Conservation (phyloP, 2,797 vertebrate genomes). For the Dallia pectoralis region DNA sequence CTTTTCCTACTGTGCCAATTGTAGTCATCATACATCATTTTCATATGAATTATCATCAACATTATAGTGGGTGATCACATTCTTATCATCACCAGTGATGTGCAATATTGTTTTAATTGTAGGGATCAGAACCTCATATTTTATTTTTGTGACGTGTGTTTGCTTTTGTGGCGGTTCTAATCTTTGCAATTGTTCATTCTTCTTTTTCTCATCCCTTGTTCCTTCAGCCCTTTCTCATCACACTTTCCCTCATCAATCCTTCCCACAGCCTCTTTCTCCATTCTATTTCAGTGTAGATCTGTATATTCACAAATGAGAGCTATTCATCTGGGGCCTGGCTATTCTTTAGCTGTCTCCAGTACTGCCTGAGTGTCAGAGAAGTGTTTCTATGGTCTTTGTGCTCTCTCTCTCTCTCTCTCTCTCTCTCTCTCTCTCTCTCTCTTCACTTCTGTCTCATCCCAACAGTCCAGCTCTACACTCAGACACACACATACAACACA, state of each 20-base stretch:
- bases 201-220: background rate
- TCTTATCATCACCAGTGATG: background rate
- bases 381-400: constrained; percentile 87
- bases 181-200: constrained; percentile 4
- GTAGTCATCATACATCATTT: background rate
- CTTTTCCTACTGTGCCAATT: too few relatives aligned
- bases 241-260: background rate
- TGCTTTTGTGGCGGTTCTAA: background rate
- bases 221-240: background rate
- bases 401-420: constrained; percentile 55
- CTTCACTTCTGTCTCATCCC: background rate
- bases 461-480: background rate
- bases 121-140: background rate
- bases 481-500: background rate
- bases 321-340: constrained; percentile 83
- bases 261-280: constrained; percentile 7
- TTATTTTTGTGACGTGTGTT: background rate
- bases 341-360: constrained; percentile 86
- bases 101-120: background rate
- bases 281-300: constrained; percentile 75
- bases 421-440: constrained; percentile 59
- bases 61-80: background rate
- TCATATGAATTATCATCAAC: background rate
- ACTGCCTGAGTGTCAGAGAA: constrained; percentile 68
- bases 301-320: constrained; percentile 92